Evolutionary conservation across 2,113 vertebrate genomes (phyloP), one percentile per base, ranked within the genome.

Genomic region (Cyrtonyx montezumae): DNA sequence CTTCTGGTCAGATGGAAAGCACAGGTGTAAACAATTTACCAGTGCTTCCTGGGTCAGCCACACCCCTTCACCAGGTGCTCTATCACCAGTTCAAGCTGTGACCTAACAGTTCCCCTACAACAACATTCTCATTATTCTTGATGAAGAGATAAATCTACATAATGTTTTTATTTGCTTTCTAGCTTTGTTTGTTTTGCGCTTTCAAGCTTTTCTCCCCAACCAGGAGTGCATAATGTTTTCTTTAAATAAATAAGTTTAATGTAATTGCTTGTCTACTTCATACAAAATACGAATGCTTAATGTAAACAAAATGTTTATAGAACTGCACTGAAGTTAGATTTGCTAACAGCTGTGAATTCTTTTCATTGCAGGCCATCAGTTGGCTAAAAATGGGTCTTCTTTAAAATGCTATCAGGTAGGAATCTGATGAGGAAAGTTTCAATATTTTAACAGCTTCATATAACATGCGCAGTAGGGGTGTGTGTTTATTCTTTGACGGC

Each of bases 91-190:
- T 53, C 26, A 53, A 53, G 51, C 14, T 26, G 5, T 53, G 51
- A 53, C 51, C 51, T 53, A 16, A 8, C 51, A 53, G 26, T 6
- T 53, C 26, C 26, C 26, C 51, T 53, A 53, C 15, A 30, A 68
- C 40, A 87, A 46, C 78, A 81, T 36, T 81, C 30, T 48, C 48
- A 69, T 36, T 91, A 92, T 82, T 95, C 28, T 62, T 82, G 93
- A 95, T 94, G 45, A 32, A 76, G 89, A 85, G 81, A 94, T 95
- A 95, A 91, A 69, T 13, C 26, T 32, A 20, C 79, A 48, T 92
- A 62, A 45, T 94, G 36, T 58, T 91, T 91, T 81, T 74, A 62
- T 87, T 79, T 94, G 85, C 82, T 91, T 93, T 85, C 71, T 42
- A 14, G 82, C 71, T 91, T 79, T 92, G 56, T 92, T 96, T 95